Evolutionary conservation across 2,113 vertebrate species (phyloP).

Genomic region (Oncorhynchus nerka): DNA sequence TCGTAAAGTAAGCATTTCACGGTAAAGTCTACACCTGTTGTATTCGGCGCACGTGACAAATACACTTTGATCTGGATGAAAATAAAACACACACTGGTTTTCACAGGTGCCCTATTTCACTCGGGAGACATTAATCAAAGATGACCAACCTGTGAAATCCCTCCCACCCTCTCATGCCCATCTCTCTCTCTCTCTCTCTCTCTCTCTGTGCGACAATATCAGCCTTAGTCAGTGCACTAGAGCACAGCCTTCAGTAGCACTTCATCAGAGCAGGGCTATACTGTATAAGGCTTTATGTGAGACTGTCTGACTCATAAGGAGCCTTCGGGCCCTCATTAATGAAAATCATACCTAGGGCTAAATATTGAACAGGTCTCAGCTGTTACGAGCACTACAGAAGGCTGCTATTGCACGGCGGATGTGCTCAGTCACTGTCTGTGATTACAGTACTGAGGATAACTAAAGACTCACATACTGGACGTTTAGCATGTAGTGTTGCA

Average conservation of each 20-base stretch:
- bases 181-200: conserved; percentile 20
- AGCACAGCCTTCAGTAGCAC: conserved; percentile 46
- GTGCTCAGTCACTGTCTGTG: not conserved
- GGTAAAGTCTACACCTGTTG: no score
- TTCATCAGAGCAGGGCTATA: conserved; percentile 43
- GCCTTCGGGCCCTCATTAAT: conserved; percentile 25
- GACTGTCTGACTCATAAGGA: conserved; percentile 4
- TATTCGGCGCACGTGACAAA: no score
- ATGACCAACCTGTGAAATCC: conserved; percentile 45
- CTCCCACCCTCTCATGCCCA: conserved; percentile 10
- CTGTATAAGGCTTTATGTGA: conserved; percentile 51
- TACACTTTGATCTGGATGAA: no score
- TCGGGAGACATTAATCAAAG: conserved; percentile 54
- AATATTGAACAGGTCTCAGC: conserved; percentile 22
- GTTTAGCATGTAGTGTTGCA: no score
- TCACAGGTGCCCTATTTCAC: conserved; percentile 33
- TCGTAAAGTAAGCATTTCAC: no score
- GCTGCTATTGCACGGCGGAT: not conserved
- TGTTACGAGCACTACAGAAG: not conserved
- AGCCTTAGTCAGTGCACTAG: not conserved
- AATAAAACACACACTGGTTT: conserved; percentile 4
- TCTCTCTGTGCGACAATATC: conserved; percentile 4
- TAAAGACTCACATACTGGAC: no score
- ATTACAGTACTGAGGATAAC: not conserved
- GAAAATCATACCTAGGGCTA: conserved; percentile 34